Evolutionary conservation across 2,113 vertebrate genomes (phyloP), one percentile per base, ranked within the genome.

Genomic region (Vicugna pacos): DNA sequence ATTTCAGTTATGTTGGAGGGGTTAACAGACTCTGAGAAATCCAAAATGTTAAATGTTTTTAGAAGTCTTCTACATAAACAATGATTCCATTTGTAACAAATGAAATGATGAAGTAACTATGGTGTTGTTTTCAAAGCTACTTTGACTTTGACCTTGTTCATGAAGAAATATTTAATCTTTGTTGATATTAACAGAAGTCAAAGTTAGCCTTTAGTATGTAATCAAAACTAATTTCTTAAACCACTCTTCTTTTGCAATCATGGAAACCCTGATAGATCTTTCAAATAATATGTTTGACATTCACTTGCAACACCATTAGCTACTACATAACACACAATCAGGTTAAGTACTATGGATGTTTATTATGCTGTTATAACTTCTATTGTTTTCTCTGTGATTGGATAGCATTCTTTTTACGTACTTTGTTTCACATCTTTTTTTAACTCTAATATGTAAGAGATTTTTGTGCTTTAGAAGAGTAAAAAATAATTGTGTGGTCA

Each of bases 141-240:
- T 85, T 89, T 73, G 73, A 89, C 4, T 89, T 85, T 85, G 28
- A 85, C 13, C 15, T 82, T 88, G 2, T 81, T 67, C 91, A 56
- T 77, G 52, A 85, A 54, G n/a, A 95, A 95, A 65, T 65, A 75
- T 73, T 96, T 92, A 72, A 89, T 84, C n/a, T 81, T 75, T 89
- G 19, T 77, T 70, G 17, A 64, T 67, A 11, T 77, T 93, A 96
- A 73, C 4, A 77, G 46, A 80, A 91, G 12, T 91, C 72, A 92
- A 96, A 77, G 80, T 93, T 91, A 80, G 38, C 50, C 72, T 81
- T 91, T 60, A 56, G 12, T 89, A 73, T 81, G 10, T 92, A 96
- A 92, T 85, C 91, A 96, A 94, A 65, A 73, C n/a, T 81, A 93
- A 92, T 93, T 93, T 30, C 35, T 95, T 76, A 88, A 95, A 69